phyloP scores from a whole-genome alignment of 2,113 vertebrate species.

The Sminthopsis crassicaudata region DNA sequence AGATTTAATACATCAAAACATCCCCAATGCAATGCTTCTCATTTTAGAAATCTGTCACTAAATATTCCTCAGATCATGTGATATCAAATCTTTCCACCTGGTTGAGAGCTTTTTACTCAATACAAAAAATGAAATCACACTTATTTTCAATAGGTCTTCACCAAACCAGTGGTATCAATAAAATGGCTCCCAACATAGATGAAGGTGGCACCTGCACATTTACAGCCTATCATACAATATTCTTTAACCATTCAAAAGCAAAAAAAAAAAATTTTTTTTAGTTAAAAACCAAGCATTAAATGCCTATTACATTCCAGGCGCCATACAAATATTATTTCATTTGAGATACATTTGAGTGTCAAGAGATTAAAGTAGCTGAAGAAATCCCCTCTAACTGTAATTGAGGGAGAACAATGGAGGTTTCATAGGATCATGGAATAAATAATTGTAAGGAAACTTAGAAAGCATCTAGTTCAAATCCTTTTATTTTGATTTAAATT shows the following conservation, averaged over 20 bases:
- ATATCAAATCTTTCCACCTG: neutral
- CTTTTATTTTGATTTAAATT: neutral
- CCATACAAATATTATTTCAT: neutral
- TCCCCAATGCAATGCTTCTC: neutral
- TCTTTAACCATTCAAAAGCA: neutral
- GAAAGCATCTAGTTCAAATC: neutral
- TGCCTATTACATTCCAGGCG: neutral
- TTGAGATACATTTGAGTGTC: neutral
- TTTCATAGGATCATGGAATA: neutral
- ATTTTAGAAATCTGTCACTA: neutral
- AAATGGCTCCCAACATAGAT: slow-evolving; percentile 43
- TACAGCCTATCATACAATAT: too few relatives aligned
- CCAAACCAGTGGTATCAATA: too few relatives aligned
- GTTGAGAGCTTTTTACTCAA: slow-evolving; percentile 14
- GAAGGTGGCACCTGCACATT: neutral
- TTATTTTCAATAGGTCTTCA: too few relatives aligned
- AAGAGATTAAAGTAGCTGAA: neutral
- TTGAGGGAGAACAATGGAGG: neutral
- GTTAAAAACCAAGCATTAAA: neutral
- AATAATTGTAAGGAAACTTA: neutral
- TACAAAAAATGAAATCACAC: slow-evolving; percentile 44
- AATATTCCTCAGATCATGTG: neutral
- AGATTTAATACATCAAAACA: neutral
- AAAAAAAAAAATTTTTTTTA: neutral
- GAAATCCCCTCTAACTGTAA: neutral